phyloP scores from a whole-genome alignment of 2,113 vertebrate species.

The Nansenia antarctica region DNA sequence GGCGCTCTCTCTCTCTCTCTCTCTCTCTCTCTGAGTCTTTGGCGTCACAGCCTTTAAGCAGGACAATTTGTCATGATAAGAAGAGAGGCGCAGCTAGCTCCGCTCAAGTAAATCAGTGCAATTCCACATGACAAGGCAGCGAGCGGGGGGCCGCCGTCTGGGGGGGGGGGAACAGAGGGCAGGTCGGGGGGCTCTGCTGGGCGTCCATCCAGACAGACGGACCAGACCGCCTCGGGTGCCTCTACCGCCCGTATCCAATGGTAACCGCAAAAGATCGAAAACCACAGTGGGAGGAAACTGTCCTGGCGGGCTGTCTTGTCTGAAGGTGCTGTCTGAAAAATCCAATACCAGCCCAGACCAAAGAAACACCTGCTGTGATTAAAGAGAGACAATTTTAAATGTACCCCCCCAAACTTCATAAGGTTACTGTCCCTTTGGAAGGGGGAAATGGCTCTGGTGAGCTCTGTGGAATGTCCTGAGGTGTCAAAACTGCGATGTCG shows the following conservation, averaged over 20 bases:
- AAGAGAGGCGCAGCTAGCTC: conserved; percentile 20
- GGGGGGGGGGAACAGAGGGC: conserved; percentile 8
- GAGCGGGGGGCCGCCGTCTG: conserved; percentile 11
- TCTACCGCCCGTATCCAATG: neutral
- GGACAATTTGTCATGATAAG: conserved; percentile 47
- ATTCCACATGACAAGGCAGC: conserved; percentile 40
- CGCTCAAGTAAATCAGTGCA: conserved; percentile 25
- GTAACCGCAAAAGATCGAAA: neutral
- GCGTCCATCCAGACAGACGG: neutral
- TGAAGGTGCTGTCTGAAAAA: too few relatives aligned
- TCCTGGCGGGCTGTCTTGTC: too few relatives aligned
- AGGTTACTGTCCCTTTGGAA: too few relatives aligned
- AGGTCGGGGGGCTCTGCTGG: conserved; percentile 12
- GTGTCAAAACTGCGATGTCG: too few relatives aligned
- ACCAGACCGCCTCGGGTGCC: too few relatives aligned
- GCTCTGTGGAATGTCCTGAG: too few relatives aligned
- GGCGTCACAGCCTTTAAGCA: conserved; percentile 23
- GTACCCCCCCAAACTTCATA: too few relatives aligned
- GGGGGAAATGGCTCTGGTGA: too few relatives aligned
- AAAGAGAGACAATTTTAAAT: too few relatives aligned
- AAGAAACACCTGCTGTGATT: too few relatives aligned
- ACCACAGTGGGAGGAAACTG: neutral
- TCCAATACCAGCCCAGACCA: too few relatives aligned
- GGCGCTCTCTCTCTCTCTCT: too few relatives aligned
- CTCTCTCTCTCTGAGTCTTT: conserved; percentile 16